Percentiles rank a stretch among this genome's conserved stretches.
Conservation (phyloP, 2,113 vertebrate genomes). For the Phyllostomus hastatus region DNA sequence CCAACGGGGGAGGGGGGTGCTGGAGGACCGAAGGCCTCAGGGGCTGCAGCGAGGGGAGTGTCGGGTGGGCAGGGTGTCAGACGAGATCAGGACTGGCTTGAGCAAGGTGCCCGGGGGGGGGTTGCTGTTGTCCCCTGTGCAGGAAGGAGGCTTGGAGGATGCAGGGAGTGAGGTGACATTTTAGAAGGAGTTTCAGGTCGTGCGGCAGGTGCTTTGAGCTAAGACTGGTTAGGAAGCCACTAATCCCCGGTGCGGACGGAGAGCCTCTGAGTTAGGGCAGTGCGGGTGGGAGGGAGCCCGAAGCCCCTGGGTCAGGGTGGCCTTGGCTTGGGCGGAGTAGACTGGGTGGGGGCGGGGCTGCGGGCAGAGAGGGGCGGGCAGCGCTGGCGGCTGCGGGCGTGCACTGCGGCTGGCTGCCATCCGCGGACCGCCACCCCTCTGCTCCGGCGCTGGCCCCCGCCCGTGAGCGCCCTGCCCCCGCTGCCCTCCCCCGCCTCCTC, state of each 20-base stretch:
- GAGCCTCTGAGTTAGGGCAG: not conserved
- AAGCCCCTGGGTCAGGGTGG: too few species aligned
- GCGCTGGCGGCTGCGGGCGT: too few species aligned
- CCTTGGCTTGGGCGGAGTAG: not conserved
- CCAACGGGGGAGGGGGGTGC: too few species aligned
- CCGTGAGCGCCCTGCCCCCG: not conserved
- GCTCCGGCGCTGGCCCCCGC: accelerated
- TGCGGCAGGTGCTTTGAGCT: not conserved
- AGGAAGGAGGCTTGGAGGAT: not conserved
- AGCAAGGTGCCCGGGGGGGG: not conserved
- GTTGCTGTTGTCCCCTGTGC: not conserved
- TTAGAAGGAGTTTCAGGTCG: not conserved
- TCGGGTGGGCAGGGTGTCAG: not conserved
- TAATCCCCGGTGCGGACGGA: not conserved
- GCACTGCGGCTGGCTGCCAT: too few species aligned
- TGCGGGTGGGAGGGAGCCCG: not conserved
- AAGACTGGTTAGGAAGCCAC: not conserved
- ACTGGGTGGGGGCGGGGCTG: not conserved
- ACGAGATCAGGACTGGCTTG: not conserved
- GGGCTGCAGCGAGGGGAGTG: not conserved
- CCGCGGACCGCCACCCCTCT: not conserved
- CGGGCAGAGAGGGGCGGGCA: accelerated
- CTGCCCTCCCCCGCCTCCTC: not conserved
- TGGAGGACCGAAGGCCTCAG: not conserved
- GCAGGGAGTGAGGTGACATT: not conserved